These are phyloP conservation scores for Miopithecus talapoin DNA, from an alignment of 2,797 vertebrate species.

Conservation along the genomic window DNA sequence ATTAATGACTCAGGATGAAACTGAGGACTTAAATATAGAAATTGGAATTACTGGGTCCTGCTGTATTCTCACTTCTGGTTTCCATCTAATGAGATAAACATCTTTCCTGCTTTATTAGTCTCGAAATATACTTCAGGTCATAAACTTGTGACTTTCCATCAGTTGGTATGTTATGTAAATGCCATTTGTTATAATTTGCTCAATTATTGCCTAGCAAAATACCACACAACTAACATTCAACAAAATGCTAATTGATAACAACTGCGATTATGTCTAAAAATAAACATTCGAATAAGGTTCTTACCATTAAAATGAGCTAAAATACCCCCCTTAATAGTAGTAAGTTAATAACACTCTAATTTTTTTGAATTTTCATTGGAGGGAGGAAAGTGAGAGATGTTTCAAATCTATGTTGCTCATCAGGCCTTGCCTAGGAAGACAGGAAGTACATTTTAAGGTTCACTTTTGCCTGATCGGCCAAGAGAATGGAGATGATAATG, in stretches of 20 bases:
- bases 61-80: neutral
- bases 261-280: slow-evolving; percentile 4
- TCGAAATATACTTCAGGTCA: neutral
- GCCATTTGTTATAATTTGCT: slow-evolving; percentile 18
- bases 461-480: neutral
- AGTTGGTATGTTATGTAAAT: neutral
- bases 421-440: neutral
- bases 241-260: neutral
- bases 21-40: neutral
- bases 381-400: neutral
- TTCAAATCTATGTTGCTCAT: neutral
- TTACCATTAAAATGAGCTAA: neutral
- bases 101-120: neutral
- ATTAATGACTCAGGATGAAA: neutral
- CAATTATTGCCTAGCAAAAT: slow-evolving; percentile 14
- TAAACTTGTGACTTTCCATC: neutral
- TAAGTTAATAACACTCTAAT: neutral
- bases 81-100: neutral
- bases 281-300: neutral
- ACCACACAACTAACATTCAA: neutral
- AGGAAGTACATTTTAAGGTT: neutral
- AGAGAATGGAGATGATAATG: slow-evolving; percentile 13
- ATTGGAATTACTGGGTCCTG: neutral
- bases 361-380: neutral
- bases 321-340: neutral